A percentile compares a stretch with the other conserved stretches of the same genome.
Conservation (phyloP, 2,888 invertebrate genomes). For the Sphinx pinastri region DNA sequence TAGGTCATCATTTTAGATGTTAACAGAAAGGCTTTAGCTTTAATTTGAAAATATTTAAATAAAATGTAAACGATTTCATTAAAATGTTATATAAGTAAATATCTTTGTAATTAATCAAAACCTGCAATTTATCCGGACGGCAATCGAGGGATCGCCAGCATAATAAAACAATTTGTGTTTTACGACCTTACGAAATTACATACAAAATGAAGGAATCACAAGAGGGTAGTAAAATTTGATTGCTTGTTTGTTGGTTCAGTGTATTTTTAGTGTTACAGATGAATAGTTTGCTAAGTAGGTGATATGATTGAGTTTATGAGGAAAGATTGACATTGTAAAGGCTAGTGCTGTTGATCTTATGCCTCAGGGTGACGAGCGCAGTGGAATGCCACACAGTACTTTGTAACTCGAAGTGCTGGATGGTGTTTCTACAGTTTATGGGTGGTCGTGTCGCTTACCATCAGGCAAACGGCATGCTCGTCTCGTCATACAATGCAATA, state of each 20-base stretch:
- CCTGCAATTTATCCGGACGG: slow-evolving; percentile 10
- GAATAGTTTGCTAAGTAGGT: not conserved
- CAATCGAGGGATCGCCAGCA: slow-evolving; percentile 20
- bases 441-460: too few species aligned
- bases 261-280: not conserved
- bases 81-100: not conserved
- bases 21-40: too few species aligned
- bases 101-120: slow-evolving; percentile 20
- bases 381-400: too few species aligned
- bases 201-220: slow-evolving; percentile 15
- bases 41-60: too few species aligned
- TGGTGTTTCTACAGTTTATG: too few species aligned
- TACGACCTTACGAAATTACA: slow-evolving; percentile 24
- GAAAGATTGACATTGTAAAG: too few species aligned
- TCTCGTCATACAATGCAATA: too few species aligned
- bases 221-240: slow-evolving; percentile 25
- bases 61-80: not conserved
- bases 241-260: slow-evolving; percentile 21
- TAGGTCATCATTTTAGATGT: too few species aligned
- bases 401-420: too few species aligned
- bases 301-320: not conserved
- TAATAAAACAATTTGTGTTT: slow-evolving; percentile 26
- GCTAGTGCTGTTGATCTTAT: too few species aligned
- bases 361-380: too few species aligned
- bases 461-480: too few species aligned